Evolutionary conservation across 2,888 invertebrate species (phyloP).

Genomic region (Theretra japonica): DNA sequence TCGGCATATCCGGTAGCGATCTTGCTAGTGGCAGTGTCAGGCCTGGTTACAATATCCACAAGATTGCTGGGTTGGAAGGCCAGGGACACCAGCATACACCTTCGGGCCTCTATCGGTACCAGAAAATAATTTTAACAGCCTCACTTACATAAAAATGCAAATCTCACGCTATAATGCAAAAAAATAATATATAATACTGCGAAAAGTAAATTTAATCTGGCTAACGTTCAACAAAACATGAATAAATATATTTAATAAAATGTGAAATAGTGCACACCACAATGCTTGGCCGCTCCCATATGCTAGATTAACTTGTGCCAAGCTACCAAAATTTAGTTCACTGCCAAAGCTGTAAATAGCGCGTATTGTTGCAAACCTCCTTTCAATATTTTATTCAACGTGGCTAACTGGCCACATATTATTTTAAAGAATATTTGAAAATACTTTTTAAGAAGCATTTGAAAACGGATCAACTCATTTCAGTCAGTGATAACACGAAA

Average conservation of each 20-base stretch:
- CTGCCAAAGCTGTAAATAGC: conserved; percentile 1
- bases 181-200: background rate
- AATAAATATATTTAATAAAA: conserved; percentile 12
- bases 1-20: too few relatives aligned
- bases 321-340: conserved; percentile 9
- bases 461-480: too few relatives aligned
- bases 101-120: too few relatives aligned
- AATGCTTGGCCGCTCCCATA: conserved; percentile 8
- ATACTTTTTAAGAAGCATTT: background rate
- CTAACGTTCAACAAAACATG: conserved; percentile 4
- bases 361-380: conserved; percentile 6
- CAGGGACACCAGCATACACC: too few relatives aligned
- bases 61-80: too few relatives aligned
- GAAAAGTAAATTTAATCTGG: background rate
- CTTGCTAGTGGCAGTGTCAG: too few relatives aligned
- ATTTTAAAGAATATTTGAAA: background rate
- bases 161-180: too few relatives aligned
- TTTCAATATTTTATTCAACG: background rate
- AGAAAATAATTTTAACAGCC: too few relatives aligned
- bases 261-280: background rate
- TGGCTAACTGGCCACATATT: background rate
- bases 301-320: conserved; percentile 26
- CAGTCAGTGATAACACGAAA: too few relatives aligned
- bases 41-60: too few relatives aligned
- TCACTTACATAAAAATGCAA: too few relatives aligned